Conservation (phyloP, 2,797 vertebrate genomes). For the Phyllotis vaccarum region DNA sequence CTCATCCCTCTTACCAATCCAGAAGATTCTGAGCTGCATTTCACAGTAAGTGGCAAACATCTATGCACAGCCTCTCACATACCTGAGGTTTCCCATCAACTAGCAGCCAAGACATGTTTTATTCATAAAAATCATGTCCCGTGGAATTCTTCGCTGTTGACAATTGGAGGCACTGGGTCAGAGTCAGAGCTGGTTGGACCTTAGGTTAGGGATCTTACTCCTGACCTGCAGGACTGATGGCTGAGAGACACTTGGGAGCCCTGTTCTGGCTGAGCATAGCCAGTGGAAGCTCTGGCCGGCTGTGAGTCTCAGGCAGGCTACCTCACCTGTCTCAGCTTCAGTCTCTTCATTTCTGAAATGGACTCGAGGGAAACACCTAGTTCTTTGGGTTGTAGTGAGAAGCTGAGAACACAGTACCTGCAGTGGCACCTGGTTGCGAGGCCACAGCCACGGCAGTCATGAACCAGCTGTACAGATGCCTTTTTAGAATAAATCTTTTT, state of each 20-base stretch:
- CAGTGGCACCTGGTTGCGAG: neutral
- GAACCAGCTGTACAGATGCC: neutral
- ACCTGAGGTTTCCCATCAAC: neutral
- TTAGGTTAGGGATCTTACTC: neutral
- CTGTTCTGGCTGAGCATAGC: neutral
- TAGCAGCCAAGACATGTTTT: neutral
- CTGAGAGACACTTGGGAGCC: neutral
- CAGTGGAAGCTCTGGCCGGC: neutral
- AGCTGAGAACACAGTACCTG: neutral
- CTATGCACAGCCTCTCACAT: neutral
- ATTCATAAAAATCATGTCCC: neutral
- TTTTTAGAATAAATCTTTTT: neutral
- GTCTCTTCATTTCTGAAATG: conserved; percentile 34
- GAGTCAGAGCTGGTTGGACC: neutral
- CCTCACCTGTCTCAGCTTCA: neutral
- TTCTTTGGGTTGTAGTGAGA: neutral
- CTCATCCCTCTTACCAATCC: neutral
- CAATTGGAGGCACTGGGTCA: neutral
- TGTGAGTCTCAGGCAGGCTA: neutral
- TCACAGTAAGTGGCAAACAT: neutral
- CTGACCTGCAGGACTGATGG: neutral
- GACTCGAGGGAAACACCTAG: neutral
- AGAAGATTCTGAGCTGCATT: neutral
- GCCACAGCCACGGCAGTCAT: neutral
- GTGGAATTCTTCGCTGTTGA: neutral